Evolutionary conservation across 2,888 invertebrate genomes (phyloP).

Genomic region (Petrolisthes manimaculis): DNA sequence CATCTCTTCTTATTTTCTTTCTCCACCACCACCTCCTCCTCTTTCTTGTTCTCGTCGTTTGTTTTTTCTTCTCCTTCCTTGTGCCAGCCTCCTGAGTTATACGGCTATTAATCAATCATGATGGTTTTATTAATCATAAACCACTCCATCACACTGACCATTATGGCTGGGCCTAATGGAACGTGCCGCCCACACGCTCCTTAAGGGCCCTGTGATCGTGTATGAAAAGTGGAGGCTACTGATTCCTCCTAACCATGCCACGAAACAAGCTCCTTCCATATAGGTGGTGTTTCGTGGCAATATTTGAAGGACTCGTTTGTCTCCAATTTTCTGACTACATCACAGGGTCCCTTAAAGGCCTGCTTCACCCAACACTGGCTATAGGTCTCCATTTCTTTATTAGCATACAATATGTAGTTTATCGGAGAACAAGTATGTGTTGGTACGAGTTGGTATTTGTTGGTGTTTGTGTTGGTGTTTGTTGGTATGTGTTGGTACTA

Average conservation of each 20-base stretch:
- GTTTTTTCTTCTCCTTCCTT: no score
- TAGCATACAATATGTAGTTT: not conserved
- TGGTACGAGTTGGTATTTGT: not conserved
- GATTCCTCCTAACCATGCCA: no score
- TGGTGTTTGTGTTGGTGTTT: no score
- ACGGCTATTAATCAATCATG: conserved; percentile 25
- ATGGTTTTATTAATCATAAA: conserved; percentile 41
- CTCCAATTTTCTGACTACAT: no score
- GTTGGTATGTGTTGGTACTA: no score
- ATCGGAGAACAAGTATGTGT: not conserved
- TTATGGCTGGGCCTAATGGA: not conserved
- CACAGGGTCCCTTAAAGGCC: no score
- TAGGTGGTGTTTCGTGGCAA: no score
- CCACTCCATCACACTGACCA: conserved; percentile 29
- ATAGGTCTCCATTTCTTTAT: not conserved
- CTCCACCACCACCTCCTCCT: not conserved
- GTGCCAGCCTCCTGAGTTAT: not conserved
- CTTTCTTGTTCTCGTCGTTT: conserved; percentile 6
- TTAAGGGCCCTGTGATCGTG: no score
- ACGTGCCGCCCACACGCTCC: not conserved
- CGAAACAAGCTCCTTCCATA: no score
- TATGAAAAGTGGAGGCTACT: no score
- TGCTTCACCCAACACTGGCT: not conserved
- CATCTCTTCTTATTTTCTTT: not conserved
- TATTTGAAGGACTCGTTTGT: no score